phyloP scores from a whole-genome alignment of 2,888 invertebrate genomes.

The Drosophila barbarae region DNA sequence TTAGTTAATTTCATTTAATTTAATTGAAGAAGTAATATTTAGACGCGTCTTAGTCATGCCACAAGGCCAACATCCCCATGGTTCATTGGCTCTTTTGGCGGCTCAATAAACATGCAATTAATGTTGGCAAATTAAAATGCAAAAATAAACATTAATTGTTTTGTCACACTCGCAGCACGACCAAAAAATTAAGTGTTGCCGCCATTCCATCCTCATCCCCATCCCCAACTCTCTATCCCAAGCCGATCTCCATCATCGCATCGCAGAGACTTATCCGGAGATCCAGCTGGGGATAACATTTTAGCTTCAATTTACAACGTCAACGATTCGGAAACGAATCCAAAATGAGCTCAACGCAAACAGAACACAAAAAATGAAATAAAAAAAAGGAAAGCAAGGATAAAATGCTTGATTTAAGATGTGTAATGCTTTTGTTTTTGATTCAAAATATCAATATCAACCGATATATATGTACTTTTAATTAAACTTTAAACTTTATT shows the following conservation, averaged over 20 bases:
- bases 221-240: constrained; percentile 16
- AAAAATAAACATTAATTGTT: constrained; percentile 75
- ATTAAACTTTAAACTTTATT: too few species aligned
- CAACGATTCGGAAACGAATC: constrained; percentile 9
- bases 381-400: constrained; percentile 3
- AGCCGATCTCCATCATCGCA: constrained; percentile 15
- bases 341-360: constrained; percentile 10
- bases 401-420: constrained; percentile 13
- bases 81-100: constrained; percentile 53
- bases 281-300: constrained; percentile 40
- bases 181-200: constrained; percentile 45
- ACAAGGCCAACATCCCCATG: constrained; percentile 52
- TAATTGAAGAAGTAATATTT: neutral
- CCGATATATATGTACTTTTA: too few species aligned
- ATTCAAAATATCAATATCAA: neutral
- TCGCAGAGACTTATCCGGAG: constrained; percentile 10
- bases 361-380: too few species aligned
- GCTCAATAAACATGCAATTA: constrained; percentile 76
- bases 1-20: neutral
- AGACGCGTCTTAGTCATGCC: neutral
- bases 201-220: neutral
- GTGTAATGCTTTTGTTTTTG: neutral
- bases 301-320: constrained; percentile 39
- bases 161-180: constrained; percentile 49
- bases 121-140: constrained; percentile 73